These are phyloP conservation scores for Gadopsis marmoratus DNA, from an alignment of 2,797 vertebrate genomes.

Conservation along the genomic window DNA sequence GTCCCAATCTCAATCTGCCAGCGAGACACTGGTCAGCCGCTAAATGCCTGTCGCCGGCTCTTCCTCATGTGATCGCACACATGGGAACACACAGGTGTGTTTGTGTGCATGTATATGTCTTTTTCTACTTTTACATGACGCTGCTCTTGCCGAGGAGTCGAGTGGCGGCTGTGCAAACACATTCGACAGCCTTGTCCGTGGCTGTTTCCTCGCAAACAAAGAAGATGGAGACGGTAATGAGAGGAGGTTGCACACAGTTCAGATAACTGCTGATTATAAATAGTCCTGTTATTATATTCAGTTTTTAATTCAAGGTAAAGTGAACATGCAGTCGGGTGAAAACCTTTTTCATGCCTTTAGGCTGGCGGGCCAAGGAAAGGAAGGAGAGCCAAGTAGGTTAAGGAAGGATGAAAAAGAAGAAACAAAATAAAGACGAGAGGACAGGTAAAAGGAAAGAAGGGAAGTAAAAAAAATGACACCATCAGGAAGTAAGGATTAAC, in stretches of 20 bases:
- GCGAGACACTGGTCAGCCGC: conserved; percentile 62
- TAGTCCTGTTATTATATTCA: not conserved
- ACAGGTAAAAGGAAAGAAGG: not conserved
- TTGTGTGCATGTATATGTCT: conserved; percentile 49
- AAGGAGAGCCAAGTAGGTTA: not conserved
- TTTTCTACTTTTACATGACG: conserved; percentile 63
- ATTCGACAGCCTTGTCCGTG: conserved; percentile 27
- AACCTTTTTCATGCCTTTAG: not conserved
- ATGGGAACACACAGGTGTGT: conserved; percentile 42
- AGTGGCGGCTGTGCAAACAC: conserved; percentile 58
- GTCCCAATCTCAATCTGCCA: conserved; percentile 73
- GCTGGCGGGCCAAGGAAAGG: not conserved
- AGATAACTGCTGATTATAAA: conserved; percentile 3
- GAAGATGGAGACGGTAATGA: conserved; percentile 20
- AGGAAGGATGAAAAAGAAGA: not conserved
- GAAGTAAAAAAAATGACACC: not conserved
- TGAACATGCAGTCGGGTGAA: too few relatives aligned
- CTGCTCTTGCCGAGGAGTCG: conserved; percentile 66
- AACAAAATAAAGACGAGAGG: not conserved
- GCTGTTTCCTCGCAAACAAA: conserved; percentile 26
- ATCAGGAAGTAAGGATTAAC: not conserved
- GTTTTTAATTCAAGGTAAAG: not conserved
- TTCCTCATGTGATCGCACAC: conserved; percentile 53
- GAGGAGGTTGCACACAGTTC: conserved; percentile 1
- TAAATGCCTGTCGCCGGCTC: conserved; percentile 55